Conservation (phyloP, 1,140 invertebrate species). For the Listronotus bonariensis region DNA sequence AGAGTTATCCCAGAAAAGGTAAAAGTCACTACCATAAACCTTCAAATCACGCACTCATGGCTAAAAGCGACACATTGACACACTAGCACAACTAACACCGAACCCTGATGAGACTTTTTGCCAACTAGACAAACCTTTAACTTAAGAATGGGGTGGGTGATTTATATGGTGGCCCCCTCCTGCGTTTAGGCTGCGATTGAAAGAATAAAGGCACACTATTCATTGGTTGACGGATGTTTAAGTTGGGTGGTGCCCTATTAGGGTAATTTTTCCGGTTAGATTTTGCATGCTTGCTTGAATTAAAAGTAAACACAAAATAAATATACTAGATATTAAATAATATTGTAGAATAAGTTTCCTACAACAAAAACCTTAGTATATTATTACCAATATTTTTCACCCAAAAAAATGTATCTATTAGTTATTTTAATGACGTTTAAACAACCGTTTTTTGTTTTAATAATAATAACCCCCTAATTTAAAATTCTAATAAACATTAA, state of each 20-base stretch:
- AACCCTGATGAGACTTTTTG: conserved; percentile 13
- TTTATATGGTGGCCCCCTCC: conserved; percentile 34
- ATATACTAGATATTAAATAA: too few species aligned
- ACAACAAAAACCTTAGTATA: too few species aligned
- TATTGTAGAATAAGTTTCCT: too few species aligned
- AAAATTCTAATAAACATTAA: too few species aligned
- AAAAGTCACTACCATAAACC: too few species aligned
- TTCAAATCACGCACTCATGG: not conserved
- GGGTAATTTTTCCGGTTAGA: not conserved
- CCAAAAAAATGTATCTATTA: too few species aligned
- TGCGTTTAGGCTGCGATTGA: conserved; percentile 33
- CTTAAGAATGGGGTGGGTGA: conserved; percentile 29
- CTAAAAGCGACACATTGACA: not conserved
- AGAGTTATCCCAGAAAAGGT: not conserved
- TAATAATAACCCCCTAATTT: too few species aligned
- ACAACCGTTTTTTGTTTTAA: too few species aligned
- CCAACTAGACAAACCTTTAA: conserved; percentile 10
- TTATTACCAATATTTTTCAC: too few species aligned
- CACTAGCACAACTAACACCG: not conserved
- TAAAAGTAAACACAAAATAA: too few species aligned
- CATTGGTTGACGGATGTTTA: conserved; percentile 34
- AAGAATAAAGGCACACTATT: conserved; percentile 30
- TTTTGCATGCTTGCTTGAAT: too few species aligned
- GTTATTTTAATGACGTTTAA: too few species aligned
- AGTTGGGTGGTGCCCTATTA: conserved; percentile 17